Evolutionary conservation across 2,797 vertebrate species (phyloP), one percentile per base, ranked within the genome.

Genomic region (Poecilia wingei): DNA sequence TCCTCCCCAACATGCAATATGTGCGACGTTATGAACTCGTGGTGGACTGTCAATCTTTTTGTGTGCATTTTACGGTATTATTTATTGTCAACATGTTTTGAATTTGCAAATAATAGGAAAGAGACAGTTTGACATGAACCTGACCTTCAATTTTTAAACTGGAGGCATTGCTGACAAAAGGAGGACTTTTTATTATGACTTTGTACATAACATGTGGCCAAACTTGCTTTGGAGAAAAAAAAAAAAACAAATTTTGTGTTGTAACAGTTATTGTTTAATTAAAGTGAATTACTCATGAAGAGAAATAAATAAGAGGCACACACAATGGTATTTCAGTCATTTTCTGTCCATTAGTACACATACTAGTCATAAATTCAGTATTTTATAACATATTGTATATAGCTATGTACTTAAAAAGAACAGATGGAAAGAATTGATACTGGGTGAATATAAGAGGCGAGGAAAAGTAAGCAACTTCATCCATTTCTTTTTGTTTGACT

Each of bases 21-120:
- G 93, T 93, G 95, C 92, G 94, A 57, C 94, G 91, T 94, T 96
- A 92, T 95, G 89, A 92, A 93, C 94, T 95, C 72, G 94, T 96
- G 94, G 94, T 96, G 94, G 93, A 95, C 94, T 94, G 91, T 95
- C 93, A 89, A 94, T 90, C 87, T 94, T 94, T 95, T 95, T 95
- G 94, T 96, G 94, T 95, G 96, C 94, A 96, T 96, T 96, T 96
- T 96, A 95, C 95, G 95, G 93, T 96, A 96, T 96, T 96, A 97
- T 96, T 96, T 97, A 96, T 96, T 96, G 95, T 95, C 93, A 94
- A 95, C 91, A 94, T 93, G 93, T 91, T 95, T 96, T 95, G 93
- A 94, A 93, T 96, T 96, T 93, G 94, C 93, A 95, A 94, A 95
- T 93, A 88, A 88, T 83, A 84, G 81, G 80, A 84, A 91, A 86